These are phyloP conservation scores for Drosophila tristis DNA, from an alignment of 1,140 invertebrate species.

Conservation along the genomic window DNA sequence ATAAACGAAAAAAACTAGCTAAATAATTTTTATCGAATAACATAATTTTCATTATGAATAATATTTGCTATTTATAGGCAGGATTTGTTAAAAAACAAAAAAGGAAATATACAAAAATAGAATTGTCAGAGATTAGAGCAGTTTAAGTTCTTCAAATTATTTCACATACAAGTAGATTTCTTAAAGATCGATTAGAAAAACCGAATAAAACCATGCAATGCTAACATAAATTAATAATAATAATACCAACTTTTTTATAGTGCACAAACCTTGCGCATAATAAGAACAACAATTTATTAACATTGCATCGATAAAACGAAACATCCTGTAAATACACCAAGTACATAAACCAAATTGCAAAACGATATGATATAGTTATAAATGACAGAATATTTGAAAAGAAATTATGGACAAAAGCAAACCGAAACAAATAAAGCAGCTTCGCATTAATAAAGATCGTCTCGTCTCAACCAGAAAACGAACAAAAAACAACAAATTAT, in stretches of 20 bases:
- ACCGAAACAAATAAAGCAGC: conserved; percentile 62
- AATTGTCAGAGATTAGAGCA: conserved; percentile 26
- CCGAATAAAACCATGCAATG: conserved; percentile 37
- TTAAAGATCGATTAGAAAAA: conserved; percentile 59
- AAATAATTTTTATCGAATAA: conserved; percentile 41
- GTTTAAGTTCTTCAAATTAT: conserved; percentile 58
- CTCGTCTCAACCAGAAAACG: conserved; percentile 69
- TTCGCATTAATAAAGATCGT: conserved; percentile 81
- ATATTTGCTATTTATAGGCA: conserved; percentile 50
- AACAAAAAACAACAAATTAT: conserved; percentile 47
- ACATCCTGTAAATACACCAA: conserved; percentile 73
- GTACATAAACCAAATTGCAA: conserved; percentile 25
- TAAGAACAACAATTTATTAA: conserved; percentile 51
- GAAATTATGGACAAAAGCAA: conserved; percentile 39
- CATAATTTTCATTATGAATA: conserved; percentile 37
- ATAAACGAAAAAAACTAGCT: conserved; percentile 31
- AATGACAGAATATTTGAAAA: conserved; percentile 36
- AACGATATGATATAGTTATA: conserved; percentile 43
- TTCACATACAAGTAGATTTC: conserved; percentile 61
- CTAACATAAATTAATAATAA: conserved; percentile 48
- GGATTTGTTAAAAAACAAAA: conserved; percentile 46
- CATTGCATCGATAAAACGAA: conserved; percentile 41
- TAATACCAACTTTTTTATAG: conserved; percentile 41
- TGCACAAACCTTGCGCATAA: conserved; percentile 48
- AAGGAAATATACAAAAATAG: background rate